Evolutionary conservation across 2,888 invertebrate genomes (phyloP), one percentile per base, ranked within the genome.

Genomic region (Aproaerema taeniolella): DNA sequence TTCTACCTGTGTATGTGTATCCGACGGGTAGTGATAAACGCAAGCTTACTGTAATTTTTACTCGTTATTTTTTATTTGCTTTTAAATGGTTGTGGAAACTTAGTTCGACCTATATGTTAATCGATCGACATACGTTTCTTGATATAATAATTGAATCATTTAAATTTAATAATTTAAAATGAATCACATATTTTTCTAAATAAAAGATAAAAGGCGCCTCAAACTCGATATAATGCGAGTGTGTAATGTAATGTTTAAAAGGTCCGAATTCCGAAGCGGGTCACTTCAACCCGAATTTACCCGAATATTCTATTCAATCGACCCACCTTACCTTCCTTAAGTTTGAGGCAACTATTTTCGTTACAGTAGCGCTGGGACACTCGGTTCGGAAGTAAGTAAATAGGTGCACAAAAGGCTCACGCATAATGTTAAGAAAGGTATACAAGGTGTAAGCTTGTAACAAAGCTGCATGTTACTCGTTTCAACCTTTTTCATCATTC

Each of bases 271-370:
- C 35, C 11, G 28, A 62, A 54, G 57, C 54, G 52, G 59, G 51
- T 61, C 55, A 53, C 47, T 54, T 47, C 8, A 3, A 9, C 26
- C 46, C 49, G 53, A 62, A 58, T 55, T 56, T 53, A 54, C 58
- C 46, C 61, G 61, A 69, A 74, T 75, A 72, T 74, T 78, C 68
- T 62, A 78, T 79, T 74, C 71, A 71, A 76, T 71, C 67, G 67
- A 60, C 55, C 58, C 56, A 55, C 61, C 59, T 60, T 53, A 44
- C 55, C 51, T n/a, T n/a, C n/a, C n/a, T 62, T 61, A 67, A 73
- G 69, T 72, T 71, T 67, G 56, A 63, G 68, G 55, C 55, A 69
- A 73, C 72, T 79, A 77, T 80, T 79, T 79, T 70, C 58, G 68
- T 67, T 57, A 63, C 60, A 53, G 52, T 55, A 53, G 59, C 55